Evolutionary conservation across 2,888 invertebrate genomes (phyloP), one percentile per base, ranked within the genome.

Genomic region (Tipula unca): DNA sequence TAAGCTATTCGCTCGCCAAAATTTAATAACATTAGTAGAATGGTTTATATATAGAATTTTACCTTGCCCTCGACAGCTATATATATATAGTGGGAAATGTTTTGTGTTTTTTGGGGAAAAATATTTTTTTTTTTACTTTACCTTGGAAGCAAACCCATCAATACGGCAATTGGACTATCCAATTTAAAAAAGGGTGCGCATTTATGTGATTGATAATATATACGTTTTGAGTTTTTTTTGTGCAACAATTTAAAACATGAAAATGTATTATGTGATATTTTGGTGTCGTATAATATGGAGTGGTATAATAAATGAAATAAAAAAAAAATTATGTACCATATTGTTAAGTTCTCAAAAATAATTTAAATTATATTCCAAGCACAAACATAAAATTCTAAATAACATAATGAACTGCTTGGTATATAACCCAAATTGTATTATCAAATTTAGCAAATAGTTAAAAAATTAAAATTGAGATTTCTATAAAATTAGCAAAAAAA

Each of bases 141-240:
- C 97, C 97, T 97, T 94, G 97, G 95, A 93, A 97, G 93, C 91
- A 96, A 94, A 93, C 96, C 95, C 94, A 97, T 96, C 95, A 97
- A 95, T 93, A 95, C 96, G 92, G 96, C 96, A 93, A 97, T 96
- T 92, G 96, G 96, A 92, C 95, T 94, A 93, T 92, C 92, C 92
- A 91, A 91, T 91, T 89, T 90, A 90, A 91, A 91, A 69, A 69
- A 69, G 25, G 69, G 90, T 87, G 89, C 88, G 88, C 88, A 88
- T 87, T 88, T 88, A 88, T 89, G 54, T 85, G 29, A 48, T 48
- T 8, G 35, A 36, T 84, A 84, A 36, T 84, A n/a, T n/a, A 36
- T 25, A 84, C 36, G 29, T 85, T 48, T 85, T 69, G 69, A 69
- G 69, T 69, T 25, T 54, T n/a, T n/a, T 42, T 54, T 54, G 48